Base-by-base conservation (phyloP, 2,113 vertebrate species). In the Burhinus oedicnemus region DNA sequence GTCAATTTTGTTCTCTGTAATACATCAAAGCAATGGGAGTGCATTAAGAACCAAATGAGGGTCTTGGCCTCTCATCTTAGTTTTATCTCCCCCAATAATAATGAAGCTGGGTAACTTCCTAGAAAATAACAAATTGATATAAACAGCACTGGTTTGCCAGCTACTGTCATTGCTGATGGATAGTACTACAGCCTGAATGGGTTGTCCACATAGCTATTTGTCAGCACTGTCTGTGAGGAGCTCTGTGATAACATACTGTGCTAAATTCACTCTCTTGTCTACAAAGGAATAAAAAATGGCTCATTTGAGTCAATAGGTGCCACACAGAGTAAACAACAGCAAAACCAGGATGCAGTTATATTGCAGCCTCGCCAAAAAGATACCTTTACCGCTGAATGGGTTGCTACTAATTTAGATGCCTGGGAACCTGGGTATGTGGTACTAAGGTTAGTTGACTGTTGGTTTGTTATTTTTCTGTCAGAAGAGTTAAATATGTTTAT, bases 161-260 rank as follows among this genome's bases (percentile, higher is more conserved):
- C 91, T 92, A 94, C 96, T 98, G 97, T 97, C 97, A 98, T 13
- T 76, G 82, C 82, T 98, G 97, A 97, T 98, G 97, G 97, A 97
- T 97, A 95, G 94, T 89, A 34, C 72, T 96, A 97, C 96, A 97
- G 95, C 87, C 88, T 97, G 95, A 98, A 96, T 98, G 96, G 97
- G 95, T 94, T 97, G 97, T 97, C 97, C 89, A 96, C 89, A 93
- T 14, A 97, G 95, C 97, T 96, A 97, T 98, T 98, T 98, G 96
- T 97, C 97, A 98, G 96, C 87, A 94, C 78, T 96, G 97, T 91
- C 96, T 96, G 91, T 92, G 94, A 97, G 97, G 96, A 97, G 95
- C 96, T 95, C 95, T 96, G 80, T 93, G 97, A 97, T 97, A 98
- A 97, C 96, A 93, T 7, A 97, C 94, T 92, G 92, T 71, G 95